phyloP scores from a whole-genome alignment of 2,888 invertebrate species.

The Campopleginae sp. region DNA sequence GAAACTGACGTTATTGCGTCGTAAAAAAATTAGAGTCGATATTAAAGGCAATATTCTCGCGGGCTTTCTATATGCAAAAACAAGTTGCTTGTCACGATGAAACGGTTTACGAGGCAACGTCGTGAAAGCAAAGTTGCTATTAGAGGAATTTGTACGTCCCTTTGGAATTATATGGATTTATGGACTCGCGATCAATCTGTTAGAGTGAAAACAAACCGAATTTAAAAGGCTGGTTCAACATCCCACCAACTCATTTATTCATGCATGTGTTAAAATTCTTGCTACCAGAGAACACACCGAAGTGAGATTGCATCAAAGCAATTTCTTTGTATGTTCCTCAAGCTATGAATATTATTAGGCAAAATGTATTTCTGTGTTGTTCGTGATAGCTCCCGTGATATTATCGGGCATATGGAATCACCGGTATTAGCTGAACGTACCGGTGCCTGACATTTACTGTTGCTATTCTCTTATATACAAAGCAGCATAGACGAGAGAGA shows the following conservation, averaged over 20 bases:
- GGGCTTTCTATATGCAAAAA: constrained; percentile 5
- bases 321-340: constrained; percentile 52
- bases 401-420: constrained; percentile 52
- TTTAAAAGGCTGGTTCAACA: neutral
- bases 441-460: constrained; percentile 19
- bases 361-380: constrained; percentile 48
- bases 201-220: neutral
- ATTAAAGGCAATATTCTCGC: neutral
- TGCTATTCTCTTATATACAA: neutral
- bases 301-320: constrained; percentile 43
- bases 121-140: neutral
- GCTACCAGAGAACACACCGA: neutral
- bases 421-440: constrained; percentile 50
- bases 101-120: neutral
- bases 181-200: neutral
- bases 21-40: too few relatives aligned
- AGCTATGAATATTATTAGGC: constrained; percentile 60
- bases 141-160: neutral
- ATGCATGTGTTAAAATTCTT: constrained; percentile 2
- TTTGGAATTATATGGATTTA: neutral
- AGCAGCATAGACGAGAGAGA: constrained; percentile 6
- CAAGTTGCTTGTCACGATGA: neutral
- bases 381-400: constrained; percentile 40
- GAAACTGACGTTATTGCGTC: neutral
- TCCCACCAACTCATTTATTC: neutral